phyloP scores from a whole-genome alignment of 2,797 vertebrate genomes.

The Pantherophis alleghaniensis region DNA sequence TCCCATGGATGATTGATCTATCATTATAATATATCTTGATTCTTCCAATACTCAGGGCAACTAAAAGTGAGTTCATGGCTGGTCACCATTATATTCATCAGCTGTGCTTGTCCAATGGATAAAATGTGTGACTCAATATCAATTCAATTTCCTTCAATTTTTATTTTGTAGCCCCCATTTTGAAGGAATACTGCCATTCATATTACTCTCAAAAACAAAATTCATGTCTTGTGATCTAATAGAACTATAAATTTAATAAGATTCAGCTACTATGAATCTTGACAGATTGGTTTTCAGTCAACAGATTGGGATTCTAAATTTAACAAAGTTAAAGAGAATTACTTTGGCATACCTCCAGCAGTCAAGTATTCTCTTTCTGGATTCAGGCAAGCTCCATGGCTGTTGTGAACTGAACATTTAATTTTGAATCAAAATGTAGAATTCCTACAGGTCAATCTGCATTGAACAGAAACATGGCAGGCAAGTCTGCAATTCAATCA shows the following conservation, averaged over 20 bases:
- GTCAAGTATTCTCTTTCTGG: background rate
- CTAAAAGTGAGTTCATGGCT: fast-evolving
- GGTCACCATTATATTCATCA: background rate
- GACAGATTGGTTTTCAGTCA: background rate
- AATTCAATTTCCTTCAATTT: background rate
- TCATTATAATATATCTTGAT: background rate
- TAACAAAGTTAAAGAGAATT: background rate
- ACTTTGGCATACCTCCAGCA: background rate
- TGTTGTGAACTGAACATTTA: background rate
- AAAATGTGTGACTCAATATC: background rate
- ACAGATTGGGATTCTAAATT: background rate
- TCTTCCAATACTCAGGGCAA: background rate
- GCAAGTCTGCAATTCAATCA: background rate
- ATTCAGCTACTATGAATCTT: background rate
- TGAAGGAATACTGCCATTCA: background rate
- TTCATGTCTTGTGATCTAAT: background rate
- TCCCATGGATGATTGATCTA: background rate
- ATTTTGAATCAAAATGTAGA: background rate
- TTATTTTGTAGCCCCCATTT: background rate
- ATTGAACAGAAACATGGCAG: background rate
- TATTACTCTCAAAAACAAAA: background rate
- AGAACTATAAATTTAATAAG: background rate
- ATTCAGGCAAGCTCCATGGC: no score
- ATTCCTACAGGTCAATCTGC: background rate
- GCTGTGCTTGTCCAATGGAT: fast-evolving